Conservation (phyloP, 2,113 vertebrate genomes). For the Reinhardtius hippoglossoides region DNA sequence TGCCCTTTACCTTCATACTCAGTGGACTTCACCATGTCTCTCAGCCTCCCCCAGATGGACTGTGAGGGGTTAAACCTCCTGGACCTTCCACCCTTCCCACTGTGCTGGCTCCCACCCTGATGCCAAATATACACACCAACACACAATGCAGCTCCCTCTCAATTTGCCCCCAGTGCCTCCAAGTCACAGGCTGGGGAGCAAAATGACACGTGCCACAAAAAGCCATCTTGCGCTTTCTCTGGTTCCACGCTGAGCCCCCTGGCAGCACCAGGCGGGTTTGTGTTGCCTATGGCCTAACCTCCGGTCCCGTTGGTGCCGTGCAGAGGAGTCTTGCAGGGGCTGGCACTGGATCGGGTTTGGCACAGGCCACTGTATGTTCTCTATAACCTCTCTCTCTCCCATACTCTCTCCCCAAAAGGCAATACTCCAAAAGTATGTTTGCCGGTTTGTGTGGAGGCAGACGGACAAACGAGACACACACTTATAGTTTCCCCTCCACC, state of each 20-base stretch:
- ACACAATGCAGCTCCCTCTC: slow-evolving; percentile 26
- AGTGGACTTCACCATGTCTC: slow-evolving; percentile 22
- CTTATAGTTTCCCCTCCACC: slow-evolving; percentile 4
- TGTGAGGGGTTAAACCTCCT: slow-evolving; percentile 65
- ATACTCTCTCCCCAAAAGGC: slow-evolving; percentile 12
- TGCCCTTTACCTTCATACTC: slow-evolving; percentile 47
- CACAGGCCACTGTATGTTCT: slow-evolving; percentile 38
- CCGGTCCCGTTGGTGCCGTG: slow-evolving; percentile 35
- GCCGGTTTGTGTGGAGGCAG: slow-evolving; percentile 14
- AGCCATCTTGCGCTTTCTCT: slow-evolving; percentile 57
- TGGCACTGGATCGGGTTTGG: slow-evolving; percentile 27
- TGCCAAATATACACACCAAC: slow-evolving; percentile 66
- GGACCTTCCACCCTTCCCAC: slow-evolving; percentile 55
- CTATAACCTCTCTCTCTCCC: slow-evolving; percentile 29
- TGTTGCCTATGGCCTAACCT: slow-evolving; percentile 61
- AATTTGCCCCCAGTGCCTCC: slow-evolving; percentile 41
- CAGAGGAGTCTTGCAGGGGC: slow-evolving; percentile 29
- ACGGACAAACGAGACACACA: not conserved
- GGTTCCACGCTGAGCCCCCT: slow-evolving; percentile 42
- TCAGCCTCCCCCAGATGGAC: slow-evolving; percentile 45
- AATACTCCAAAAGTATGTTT: slow-evolving; percentile 36
- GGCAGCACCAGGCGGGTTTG: slow-evolving; percentile 41
- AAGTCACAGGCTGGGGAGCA: slow-evolving; percentile 39
- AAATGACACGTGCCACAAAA: slow-evolving; percentile 47
- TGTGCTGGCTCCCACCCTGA: slow-evolving; percentile 50